phyloP scores from a whole-genome alignment of 2,113 vertebrate species.

The Onychostruthus taczanowskii region DNA sequence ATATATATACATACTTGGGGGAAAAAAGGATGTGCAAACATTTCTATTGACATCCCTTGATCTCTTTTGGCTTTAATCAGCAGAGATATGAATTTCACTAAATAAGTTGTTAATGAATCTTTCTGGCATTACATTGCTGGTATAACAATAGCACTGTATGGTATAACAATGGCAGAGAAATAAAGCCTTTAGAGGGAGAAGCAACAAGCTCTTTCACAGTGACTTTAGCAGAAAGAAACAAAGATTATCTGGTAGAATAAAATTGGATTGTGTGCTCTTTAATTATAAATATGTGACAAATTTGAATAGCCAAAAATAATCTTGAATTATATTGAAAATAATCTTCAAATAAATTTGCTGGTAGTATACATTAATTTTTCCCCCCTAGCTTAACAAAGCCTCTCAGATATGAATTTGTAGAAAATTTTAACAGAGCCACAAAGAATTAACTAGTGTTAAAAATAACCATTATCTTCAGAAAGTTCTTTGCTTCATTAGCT shows the following conservation, averaged over 20 bases:
- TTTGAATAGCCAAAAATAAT: neutral
- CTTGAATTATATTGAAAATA: neutral
- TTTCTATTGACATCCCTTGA: neutral
- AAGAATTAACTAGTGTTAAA: neutral
- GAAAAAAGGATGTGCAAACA: neutral
- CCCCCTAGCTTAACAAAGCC: neutral
- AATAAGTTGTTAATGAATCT: neutral
- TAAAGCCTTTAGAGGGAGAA: neutral
- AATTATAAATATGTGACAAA: neutral
- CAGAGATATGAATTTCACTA: neutral
- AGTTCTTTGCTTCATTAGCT: neutral
- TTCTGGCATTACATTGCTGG: neutral
- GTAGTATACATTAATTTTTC: neutral
- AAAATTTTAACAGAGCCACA: neutral
- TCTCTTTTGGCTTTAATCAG: neutral
- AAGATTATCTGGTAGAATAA: neutral
- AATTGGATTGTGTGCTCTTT: neutral
- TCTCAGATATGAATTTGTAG: neutral
- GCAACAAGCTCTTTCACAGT: neutral
- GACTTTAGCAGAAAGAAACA: neutral
- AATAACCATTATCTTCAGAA: neutral
- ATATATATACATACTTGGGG: neutral
- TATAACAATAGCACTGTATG: neutral
- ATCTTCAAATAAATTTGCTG: slow-evolving; percentile 13
- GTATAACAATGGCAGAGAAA: neutral